A percentile compares a stretch with the other conserved stretches of the same genome.
These are phyloP conservation scores for Reticulitermes speratus DNA, from an alignment of 1,140 invertebrate genomes.

Conservation along the genomic window DNA sequence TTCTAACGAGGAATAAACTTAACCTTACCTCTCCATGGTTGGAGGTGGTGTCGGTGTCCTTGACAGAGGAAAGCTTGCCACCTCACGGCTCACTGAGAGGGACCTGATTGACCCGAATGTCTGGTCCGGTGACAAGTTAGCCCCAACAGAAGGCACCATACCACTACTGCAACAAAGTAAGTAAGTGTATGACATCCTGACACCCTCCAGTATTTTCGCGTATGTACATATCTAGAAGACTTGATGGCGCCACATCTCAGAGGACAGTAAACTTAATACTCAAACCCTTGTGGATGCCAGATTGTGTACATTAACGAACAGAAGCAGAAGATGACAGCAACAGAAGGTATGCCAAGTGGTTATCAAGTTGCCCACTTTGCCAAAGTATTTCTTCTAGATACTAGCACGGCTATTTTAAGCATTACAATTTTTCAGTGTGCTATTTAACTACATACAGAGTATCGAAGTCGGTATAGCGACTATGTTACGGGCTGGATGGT, in stretches of 20 bases:
- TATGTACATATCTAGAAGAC: neutral
- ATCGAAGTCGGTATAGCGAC: too few species aligned
- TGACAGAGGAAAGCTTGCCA: constrained; percentile 75
- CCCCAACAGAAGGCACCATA: constrained; percentile 62
- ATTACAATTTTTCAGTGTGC: too few species aligned
- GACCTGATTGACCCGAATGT: constrained; percentile 72
- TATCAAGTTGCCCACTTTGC: too few species aligned
- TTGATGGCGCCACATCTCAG: neutral
- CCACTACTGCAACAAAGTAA: constrained; percentile 49
- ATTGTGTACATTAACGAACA: neutral
- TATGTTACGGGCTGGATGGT: too few species aligned
- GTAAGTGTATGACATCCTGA: neutral
- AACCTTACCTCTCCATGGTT: neutral
- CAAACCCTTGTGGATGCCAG: too few species aligned
- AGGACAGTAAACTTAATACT: neutral
- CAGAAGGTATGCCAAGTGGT: too few species aligned
- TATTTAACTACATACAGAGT: too few species aligned
- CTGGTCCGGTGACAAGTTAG: constrained; percentile 67
- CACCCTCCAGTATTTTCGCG: neutral
- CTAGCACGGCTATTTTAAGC: neutral
- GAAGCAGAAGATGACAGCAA: neutral
- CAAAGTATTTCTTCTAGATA: too few species aligned
- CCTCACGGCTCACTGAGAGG: constrained; percentile 66
- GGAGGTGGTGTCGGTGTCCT: constrained; percentile 65
- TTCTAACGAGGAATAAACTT: too few species aligned